Evolutionary conservation across 2,797 vertebrate species (phyloP).

Genomic region (Choloepus didactylus): DNA sequence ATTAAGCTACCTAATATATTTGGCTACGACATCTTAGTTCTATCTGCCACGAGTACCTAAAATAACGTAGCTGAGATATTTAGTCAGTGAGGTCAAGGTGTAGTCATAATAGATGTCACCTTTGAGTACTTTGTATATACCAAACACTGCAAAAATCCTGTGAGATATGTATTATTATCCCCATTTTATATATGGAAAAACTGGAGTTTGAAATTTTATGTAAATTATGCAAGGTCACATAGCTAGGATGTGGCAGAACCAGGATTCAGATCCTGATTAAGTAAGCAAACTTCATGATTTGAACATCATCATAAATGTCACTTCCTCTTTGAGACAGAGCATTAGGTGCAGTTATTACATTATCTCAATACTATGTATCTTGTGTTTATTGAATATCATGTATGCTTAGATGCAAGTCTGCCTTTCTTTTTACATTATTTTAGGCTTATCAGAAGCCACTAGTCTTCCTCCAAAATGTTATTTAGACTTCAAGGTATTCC

Average conservation of each 20-base stretch:
- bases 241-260: not conserved
- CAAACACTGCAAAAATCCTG: not conserved
- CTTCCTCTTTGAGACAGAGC: not conserved
- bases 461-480: not conserved
- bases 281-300: not conserved
- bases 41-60: not conserved
- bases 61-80: conserved; percentile 17
- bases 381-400: not conserved
- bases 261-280: not conserved
- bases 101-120: not conserved
- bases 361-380: not conserved
- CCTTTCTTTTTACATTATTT: not conserved
- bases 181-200: not conserved
- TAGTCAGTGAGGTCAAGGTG: not conserved
- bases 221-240: not conserved
- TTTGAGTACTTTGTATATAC: not conserved
- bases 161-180: not conserved
- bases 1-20: not conserved
- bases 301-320: not conserved
- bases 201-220: not conserved
- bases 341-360: not conserved
- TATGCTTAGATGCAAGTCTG: not conserved
- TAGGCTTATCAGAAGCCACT: not conserved
- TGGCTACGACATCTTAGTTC: not conserved
- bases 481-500: not conserved